Conservation (phyloP, 1,140 invertebrate genomes). For the Philotrypesis tridentata region DNA sequence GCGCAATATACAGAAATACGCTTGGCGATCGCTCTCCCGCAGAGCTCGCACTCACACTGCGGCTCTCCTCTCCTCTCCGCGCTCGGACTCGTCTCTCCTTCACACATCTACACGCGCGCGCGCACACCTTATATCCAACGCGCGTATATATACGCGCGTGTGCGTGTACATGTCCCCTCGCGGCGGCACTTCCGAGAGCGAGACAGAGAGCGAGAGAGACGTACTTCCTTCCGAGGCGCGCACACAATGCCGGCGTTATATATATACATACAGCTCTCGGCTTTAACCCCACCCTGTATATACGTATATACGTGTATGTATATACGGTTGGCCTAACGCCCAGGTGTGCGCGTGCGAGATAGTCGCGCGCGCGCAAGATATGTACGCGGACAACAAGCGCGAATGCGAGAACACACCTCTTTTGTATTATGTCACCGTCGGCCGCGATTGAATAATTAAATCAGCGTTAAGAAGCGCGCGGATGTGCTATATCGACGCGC, state of each 20-base stretch:
- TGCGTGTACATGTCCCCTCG: constrained; percentile 44
- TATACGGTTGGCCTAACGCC: too few relatives aligned
- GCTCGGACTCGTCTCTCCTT: not conserved
- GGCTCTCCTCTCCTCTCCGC: not conserved
- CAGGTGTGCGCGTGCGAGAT: constrained; percentile 4
- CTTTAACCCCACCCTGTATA: constrained; percentile 54
- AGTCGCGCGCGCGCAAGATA: not conserved
- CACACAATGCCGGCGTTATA: constrained; percentile 41
- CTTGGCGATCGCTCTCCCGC: not conserved
- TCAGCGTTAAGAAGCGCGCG: not conserved
- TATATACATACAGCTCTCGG: too few relatives aligned
- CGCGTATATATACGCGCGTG: too few relatives aligned
- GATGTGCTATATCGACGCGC: not conserved
- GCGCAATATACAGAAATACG: too few relatives aligned
- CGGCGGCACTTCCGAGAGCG: constrained; percentile 64
- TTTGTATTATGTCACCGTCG: constrained; percentile 56
- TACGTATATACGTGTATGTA: too few relatives aligned
- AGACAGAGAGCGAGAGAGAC: constrained; percentile 56
- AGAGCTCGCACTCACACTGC: not conserved
- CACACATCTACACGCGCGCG: too few relatives aligned
- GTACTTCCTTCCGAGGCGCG: constrained; percentile 67
- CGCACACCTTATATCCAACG: too few relatives aligned
- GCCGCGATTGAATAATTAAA: constrained; percentile 29
- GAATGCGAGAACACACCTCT: constrained; percentile 46
- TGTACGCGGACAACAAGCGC: not conserved